These are phyloP conservation scores for Nomada flava DNA, from an alignment of 2,888 invertebrate species.

Conservation along the genomic window DNA sequence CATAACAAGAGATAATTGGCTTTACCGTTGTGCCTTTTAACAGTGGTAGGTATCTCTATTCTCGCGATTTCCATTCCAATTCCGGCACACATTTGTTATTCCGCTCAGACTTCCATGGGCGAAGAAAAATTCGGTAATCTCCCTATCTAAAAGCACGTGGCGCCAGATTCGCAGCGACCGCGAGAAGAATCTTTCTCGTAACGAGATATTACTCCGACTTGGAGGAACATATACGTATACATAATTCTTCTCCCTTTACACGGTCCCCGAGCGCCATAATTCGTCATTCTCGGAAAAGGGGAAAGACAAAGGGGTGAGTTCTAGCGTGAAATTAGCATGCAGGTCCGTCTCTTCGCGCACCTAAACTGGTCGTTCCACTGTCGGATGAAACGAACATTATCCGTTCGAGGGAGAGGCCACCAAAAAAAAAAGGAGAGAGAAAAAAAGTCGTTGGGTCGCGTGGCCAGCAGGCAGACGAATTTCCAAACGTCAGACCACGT, in stretches of 20 bases:
- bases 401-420: conserved; percentile 25
- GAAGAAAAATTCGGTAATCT: conserved; percentile 7
- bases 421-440: background rate
- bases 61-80: background rate
- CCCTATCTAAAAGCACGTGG: conserved; percentile 1
- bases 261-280: conserved; percentile 55
- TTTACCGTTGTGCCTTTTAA: background rate
- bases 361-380: conserved; percentile 50
- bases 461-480: conserved; percentile 66
- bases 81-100: background rate
- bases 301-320: conserved; percentile 45
- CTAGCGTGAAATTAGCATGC: conserved; percentile 67
- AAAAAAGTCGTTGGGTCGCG: conserved; percentile 64
- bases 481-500: conserved; percentile 63
- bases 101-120: background rate
- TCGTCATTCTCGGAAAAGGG: conserved; percentile 43
- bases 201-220: background rate
- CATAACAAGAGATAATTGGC: background rate
- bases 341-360: conserved; percentile 46
- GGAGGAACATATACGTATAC: background rate
- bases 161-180: background rate
- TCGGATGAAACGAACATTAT: conserved; percentile 66
- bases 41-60: background rate
- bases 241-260: conserved; percentile 3
- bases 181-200: background rate